A percentile compares a stretch with the other conserved stretches of the same genome.
phyloP scores from a whole-genome alignment of 2,113 vertebrate species.

The Meriones unguiculatus region DNA sequence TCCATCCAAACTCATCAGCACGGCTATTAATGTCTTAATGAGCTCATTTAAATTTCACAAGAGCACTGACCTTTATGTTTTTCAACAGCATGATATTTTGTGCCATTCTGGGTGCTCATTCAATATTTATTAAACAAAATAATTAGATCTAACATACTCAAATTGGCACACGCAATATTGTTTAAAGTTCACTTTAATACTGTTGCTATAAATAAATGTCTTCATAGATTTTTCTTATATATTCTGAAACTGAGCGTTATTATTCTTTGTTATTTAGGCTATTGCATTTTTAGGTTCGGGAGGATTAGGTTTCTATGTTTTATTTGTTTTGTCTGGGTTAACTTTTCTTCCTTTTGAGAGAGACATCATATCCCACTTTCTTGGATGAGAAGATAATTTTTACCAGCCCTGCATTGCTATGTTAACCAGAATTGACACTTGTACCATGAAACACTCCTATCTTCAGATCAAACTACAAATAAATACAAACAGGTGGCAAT shows the following conservation, averaged over 20 bases:
- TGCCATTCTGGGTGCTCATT: neutral
- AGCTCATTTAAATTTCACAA: slow-evolving; percentile 41
- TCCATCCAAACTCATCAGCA: neutral
- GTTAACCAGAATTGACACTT: neutral
- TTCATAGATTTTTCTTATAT: neutral
- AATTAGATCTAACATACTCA: slow-evolving; percentile 15
- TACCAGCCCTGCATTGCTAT: neutral
- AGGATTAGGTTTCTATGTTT: neutral
- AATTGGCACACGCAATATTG: neutral
- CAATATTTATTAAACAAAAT: slow-evolving; percentile 50
- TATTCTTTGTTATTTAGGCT: neutral
- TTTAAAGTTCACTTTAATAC: neutral
- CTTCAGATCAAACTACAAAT: neutral
- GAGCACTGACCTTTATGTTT: slow-evolving; percentile 10
- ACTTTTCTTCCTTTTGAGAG: neutral
- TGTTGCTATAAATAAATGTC: neutral
- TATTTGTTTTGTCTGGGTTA: neutral
- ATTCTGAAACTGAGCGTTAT: neutral
- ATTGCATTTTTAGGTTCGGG: neutral
- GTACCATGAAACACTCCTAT: neutral
- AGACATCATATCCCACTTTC: neutral
- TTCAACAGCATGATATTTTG: neutral
- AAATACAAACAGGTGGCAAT: neutral
- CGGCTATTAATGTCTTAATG: slow-evolving; percentile 19
- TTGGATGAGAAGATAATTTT: neutral